phyloP scores from a whole-genome alignment of 1,140 invertebrate genomes.

The Gryllus bimaculatus region DNA sequence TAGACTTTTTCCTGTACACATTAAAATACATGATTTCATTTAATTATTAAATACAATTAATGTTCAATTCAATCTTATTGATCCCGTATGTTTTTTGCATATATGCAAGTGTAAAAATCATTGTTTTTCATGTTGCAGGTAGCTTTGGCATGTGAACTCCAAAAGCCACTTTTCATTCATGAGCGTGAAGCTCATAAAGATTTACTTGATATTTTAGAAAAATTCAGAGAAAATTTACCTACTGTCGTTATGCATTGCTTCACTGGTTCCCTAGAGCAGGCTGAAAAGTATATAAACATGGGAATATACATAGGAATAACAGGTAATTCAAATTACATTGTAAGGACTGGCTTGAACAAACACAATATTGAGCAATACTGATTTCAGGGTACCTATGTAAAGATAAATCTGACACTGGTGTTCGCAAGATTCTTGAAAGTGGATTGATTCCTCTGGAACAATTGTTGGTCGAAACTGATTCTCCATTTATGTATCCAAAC shows the following conservation, averaged over 20 bases:
- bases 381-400: constrained; percentile 78
- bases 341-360: neutral
- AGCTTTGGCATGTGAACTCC: constrained; percentile 72
- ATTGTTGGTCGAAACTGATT: constrained; percentile 83
- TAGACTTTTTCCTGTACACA: too few relatives aligned
- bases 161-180: constrained; percentile 84
- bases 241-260: constrained; percentile 87
- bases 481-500: constrained; percentile 94
- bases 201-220: constrained; percentile 47
- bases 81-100: neutral
- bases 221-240: constrained; percentile 52
- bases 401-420: constrained; percentile 84
- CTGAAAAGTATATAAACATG: constrained; percentile 72
- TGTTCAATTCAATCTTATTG: too few relatives aligned
- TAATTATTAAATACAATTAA: too few relatives aligned
- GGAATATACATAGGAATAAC: constrained; percentile 83
- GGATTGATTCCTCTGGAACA: constrained; percentile 71
- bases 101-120: neutral
- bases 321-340: constrained; percentile 36
- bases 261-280: constrained; percentile 78
- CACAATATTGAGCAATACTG: neutral
- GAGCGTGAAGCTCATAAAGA: constrained; percentile 84
- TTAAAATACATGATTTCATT: too few relatives aligned
- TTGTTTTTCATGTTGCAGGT: constrained; percentile 44
- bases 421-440: constrained; percentile 72